These are phyloP conservation scores for Halcyon chelicuti DNA, from an alignment of 2,797 vertebrate species.

Conservation along the genomic window DNA sequence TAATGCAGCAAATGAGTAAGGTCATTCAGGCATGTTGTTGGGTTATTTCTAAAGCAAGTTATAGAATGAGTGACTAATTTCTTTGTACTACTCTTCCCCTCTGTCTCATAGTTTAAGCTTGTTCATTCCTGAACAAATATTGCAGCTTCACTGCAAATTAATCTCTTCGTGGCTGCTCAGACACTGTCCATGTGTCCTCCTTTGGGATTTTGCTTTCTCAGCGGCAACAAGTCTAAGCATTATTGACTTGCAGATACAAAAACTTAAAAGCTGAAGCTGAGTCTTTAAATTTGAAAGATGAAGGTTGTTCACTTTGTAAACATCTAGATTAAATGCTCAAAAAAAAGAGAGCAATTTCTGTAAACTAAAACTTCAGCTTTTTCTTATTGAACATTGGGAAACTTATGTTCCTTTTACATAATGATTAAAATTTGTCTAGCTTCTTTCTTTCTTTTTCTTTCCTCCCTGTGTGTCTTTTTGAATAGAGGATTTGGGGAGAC, in stretches of 20 bases:
- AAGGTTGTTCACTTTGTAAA: not conserved
- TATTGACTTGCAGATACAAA: not conserved
- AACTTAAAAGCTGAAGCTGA: not conserved
- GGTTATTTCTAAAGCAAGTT: not conserved
- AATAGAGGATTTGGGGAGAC: not conserved
- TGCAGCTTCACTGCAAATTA: not conserved
- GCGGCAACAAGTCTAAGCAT: not conserved
- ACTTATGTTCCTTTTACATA: not conserved
- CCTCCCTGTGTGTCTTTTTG: fast-evolving
- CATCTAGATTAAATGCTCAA: not conserved
- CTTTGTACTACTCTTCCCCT: not conserved
- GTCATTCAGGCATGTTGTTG: constrained; percentile 15
- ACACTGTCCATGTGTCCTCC: not conserved
- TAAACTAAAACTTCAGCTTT: not conserved
- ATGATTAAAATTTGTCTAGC: not conserved
- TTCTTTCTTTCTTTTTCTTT: not conserved
- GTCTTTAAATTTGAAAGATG: not conserved
- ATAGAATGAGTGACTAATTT: not conserved
- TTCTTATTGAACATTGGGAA: not conserved
- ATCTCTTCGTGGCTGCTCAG: not conserved
- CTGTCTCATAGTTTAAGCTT: not conserved
- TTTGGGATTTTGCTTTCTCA: not conserved
- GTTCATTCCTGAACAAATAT: not conserved
- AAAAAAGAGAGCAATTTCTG: not conserved
- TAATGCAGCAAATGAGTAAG: constrained; percentile 34